Evolutionary conservation across 2,113 vertebrate species (phyloP).

Genomic region (Bucco capensis): DNA sequence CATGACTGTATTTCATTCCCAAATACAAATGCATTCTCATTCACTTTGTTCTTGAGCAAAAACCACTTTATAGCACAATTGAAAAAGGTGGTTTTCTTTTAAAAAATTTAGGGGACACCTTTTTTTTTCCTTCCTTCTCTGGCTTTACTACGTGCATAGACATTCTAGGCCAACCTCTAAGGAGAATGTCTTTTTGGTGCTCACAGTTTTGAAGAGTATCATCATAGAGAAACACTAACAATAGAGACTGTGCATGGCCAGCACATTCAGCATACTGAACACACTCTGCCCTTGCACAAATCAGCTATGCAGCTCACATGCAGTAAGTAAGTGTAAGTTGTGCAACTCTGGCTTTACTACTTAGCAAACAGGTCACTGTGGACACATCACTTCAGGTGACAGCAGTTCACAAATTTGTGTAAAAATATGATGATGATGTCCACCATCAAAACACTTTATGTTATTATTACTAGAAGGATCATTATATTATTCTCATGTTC

Average conservation of each 20-base stretch:
- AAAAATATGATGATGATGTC: neutral
- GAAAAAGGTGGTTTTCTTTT: neutral
- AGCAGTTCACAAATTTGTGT: neutral
- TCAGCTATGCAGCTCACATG: neutral
- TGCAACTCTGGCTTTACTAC: neutral
- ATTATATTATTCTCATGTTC: neutral
- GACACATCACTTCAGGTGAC: neutral
- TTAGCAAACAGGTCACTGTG: neutral
- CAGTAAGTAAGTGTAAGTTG: fast-evolving
- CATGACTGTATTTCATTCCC: neutral
- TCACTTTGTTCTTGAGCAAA: neutral
- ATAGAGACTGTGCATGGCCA: neutral
- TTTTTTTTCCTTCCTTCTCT: neutral
- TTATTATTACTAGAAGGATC: neutral
- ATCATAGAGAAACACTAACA: neutral
- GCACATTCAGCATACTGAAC: neutral
- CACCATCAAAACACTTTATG: neutral
- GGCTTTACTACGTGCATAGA: neutral
- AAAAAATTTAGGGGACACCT: neutral
- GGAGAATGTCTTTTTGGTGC: neutral
- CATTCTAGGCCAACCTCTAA: neutral
- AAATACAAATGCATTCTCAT: neutral
- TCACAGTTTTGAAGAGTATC: neutral
- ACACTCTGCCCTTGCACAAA: neutral
- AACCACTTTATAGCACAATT: neutral